Evolutionary conservation across 2,888 invertebrate genomes (phyloP).

Genomic region (Andrena chrysosceles): DNA sequence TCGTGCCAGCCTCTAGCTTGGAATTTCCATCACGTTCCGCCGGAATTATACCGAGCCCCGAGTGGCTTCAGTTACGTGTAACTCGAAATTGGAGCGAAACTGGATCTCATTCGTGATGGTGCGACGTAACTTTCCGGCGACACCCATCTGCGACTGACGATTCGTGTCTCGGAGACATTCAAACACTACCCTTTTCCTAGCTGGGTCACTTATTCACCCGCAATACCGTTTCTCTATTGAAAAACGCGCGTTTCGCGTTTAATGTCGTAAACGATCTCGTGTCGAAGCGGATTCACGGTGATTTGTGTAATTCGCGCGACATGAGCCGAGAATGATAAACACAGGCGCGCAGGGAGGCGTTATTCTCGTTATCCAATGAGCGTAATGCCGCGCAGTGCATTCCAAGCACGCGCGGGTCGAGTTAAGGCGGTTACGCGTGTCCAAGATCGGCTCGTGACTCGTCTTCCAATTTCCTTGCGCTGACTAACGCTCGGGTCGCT

Average conservation of each 20-base stretch:
- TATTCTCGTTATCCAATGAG: constrained; percentile 60
- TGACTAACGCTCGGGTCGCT: constrained; percentile 9
- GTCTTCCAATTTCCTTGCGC: constrained; percentile 72
- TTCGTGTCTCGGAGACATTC: background rate
- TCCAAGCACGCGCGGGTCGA: constrained; percentile 76
- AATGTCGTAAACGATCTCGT: constrained; percentile 9
- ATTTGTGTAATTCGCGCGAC: constrained; percentile 44
- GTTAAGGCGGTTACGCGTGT: constrained; percentile 76
- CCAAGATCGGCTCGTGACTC: constrained; percentile 75
- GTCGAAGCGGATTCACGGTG: constrained; percentile 7
- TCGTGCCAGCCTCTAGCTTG: background rate
- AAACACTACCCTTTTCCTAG: background rate
- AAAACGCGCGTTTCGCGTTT: no score
- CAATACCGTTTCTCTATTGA: background rate
- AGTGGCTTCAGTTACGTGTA: background rate
- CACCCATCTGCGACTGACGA: background rate
- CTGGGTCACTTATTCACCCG: background rate
- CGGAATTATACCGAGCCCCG: background rate
- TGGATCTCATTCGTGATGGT: background rate
- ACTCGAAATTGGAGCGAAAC: constrained; percentile 4
- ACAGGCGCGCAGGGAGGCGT: constrained; percentile 35
- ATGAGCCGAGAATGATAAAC: constrained; percentile 43
- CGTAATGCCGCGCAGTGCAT: constrained; percentile 61
- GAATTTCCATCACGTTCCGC: constrained; percentile 2
- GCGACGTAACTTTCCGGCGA: background rate